Percentiles rank a stretch among this genome's conserved stretches.
Evolutionary conservation across 2,797 vertebrate species (phyloP).

Genomic region (Euthynnus affinis): DNA sequence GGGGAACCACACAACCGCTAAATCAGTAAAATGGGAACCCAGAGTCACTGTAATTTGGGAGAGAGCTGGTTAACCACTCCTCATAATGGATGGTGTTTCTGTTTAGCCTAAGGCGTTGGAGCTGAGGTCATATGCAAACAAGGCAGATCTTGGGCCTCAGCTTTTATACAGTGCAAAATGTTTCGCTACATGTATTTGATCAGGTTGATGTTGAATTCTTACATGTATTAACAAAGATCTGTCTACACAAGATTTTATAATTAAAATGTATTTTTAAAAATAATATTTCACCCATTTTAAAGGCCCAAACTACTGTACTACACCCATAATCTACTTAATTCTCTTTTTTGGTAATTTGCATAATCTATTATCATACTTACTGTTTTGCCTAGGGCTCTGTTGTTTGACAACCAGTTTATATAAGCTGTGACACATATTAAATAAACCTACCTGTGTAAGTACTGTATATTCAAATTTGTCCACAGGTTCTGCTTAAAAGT

Average conservation of each 20-base stretch:
- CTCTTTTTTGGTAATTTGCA: neutral
- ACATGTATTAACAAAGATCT: constrained; percentile 1
- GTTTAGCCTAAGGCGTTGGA: constrained; percentile 84
- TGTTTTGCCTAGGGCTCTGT: neutral
- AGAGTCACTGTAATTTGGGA: constrained; percentile 85
- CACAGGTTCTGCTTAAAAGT: neutral
- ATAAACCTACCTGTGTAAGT: neutral
- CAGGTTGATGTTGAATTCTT: constrained; percentile 28
- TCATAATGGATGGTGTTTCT: constrained; percentile 87
- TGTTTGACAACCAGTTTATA: neutral
- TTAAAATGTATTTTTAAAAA: constrained; percentile 19
- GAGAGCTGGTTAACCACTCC: constrained; percentile 84
- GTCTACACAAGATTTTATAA: neutral
- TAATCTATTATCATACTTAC: neutral
- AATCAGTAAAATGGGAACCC: constrained; percentile 84
- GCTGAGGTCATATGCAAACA: constrained; percentile 85
- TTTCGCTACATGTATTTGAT: constrained; percentile 55
- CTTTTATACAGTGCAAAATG: constrained; percentile 59
- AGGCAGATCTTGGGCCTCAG: constrained; percentile 69
- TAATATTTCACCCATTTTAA: constrained; percentile 13
- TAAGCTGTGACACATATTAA: no score
- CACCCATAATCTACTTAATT: constrained; percentile 19
- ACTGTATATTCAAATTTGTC: neutral
- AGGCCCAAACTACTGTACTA: constrained; percentile 13
- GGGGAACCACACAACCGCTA: constrained; percentile 83